These are phyloP conservation scores for Crossocerus cetratus DNA, from an alignment of 2,888 invertebrate species.

Conservation along the genomic window DNA sequence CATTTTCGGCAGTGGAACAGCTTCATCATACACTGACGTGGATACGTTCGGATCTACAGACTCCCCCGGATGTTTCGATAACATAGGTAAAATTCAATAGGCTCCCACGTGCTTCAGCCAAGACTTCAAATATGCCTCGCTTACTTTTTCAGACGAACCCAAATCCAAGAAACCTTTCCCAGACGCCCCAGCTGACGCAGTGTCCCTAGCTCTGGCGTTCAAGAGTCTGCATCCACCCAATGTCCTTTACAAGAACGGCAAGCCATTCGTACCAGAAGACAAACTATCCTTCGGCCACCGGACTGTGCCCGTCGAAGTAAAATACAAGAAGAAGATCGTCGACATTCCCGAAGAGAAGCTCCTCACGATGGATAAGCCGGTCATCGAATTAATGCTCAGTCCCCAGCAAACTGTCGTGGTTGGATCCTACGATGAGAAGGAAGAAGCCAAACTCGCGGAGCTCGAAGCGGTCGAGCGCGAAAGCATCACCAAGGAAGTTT, in stretches of 20 bases:
- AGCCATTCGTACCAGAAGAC: conserved; percentile 77
- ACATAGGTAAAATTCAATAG: conserved; percentile 8
- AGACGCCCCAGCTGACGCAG: conserved; percentile 60
- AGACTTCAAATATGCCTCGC: background rate
- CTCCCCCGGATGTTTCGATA: conserved; percentile 21
- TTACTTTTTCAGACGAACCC: conserved; percentile 24
- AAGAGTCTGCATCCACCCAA: conserved; percentile 66
- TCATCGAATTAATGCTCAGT: conserved; percentile 77
- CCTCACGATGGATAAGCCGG: conserved; percentile 78
- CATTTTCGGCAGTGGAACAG: background rate
- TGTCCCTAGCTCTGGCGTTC: conserved; percentile 64
- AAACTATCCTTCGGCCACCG: conserved; percentile 79
- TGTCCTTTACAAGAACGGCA: conserved; percentile 71
- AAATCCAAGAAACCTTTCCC: conserved; percentile 35
- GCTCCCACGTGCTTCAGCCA: background rate
- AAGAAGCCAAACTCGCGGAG: conserved; percentile 58
- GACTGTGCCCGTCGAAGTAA: conserved; percentile 76
- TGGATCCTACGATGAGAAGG: conserved; percentile 40
- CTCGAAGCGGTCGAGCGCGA: conserved; percentile 62
- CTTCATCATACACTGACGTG: too few species aligned
- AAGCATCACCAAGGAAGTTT: conserved; percentile 39
- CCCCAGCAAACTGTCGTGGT: conserved; percentile 27
- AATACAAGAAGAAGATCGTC: conserved; percentile 42
- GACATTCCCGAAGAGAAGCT: conserved; percentile 79
- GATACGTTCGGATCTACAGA: background rate